phyloP scores from a whole-genome alignment of 2,888 invertebrate species.

The Plagodis dolabraria region DNA sequence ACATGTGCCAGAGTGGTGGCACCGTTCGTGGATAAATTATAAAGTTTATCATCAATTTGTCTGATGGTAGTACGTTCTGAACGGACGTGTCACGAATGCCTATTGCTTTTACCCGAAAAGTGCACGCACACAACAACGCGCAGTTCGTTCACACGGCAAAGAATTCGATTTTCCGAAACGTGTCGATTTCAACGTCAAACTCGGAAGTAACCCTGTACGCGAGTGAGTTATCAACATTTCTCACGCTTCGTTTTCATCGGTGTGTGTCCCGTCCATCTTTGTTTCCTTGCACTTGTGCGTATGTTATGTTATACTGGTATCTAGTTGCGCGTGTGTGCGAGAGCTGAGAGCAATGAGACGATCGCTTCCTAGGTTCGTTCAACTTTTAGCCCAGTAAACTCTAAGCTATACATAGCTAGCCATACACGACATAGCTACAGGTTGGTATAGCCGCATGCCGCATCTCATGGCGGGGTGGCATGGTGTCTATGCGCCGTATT shows the following conservation, averaged over 20 bases:
- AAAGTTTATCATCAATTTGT: constrained; percentile 55
- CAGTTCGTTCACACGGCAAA: constrained; percentile 58
- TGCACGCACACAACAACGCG: constrained; percentile 39
- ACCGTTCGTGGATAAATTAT: constrained; percentile 46
- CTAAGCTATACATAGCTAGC: constrained; percentile 63
- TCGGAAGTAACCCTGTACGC: constrained; percentile 80
- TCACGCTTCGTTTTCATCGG: constrained; percentile 73
- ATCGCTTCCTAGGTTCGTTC: constrained; percentile 79
- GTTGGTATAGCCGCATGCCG: constrained; percentile 8
- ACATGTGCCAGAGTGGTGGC: constrained; percentile 48
- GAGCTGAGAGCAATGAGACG: constrained; percentile 75
- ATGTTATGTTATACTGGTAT: constrained; percentile 36
- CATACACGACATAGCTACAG: constrained; percentile 37
- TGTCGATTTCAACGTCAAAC: constrained; percentile 61
- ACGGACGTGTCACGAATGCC: constrained; percentile 54
- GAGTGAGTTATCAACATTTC: constrained; percentile 83
- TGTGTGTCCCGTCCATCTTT: constrained; percentile 71
- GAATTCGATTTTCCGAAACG: constrained; percentile 52
- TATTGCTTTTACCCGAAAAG: constrained; percentile 48
- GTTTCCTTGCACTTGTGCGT: constrained; percentile 46
- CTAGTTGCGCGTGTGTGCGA: constrained; percentile 62
- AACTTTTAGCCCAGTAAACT: constrained; percentile 86
- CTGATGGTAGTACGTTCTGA: constrained; percentile 43
- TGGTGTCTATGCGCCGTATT: constrained; percentile 49
- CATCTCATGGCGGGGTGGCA: constrained; percentile 20